phyloP scores from a whole-genome alignment of 2,113 vertebrate genomes.

The Spea multiplicata region DNA sequence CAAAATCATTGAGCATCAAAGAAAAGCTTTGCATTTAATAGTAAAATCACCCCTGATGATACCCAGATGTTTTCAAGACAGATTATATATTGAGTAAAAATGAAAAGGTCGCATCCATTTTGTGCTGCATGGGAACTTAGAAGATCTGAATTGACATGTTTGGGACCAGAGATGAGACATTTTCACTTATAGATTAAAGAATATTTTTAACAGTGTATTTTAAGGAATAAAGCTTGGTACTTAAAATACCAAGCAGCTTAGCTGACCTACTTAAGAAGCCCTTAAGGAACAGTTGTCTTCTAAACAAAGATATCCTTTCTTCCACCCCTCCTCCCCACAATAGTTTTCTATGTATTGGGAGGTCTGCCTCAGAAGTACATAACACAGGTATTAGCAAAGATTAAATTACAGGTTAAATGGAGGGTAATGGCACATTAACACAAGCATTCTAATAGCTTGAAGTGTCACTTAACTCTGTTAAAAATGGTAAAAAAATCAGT shows the following conservation, averaged over 20 bases:
- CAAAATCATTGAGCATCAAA: neutral
- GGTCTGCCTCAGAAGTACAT: conserved; percentile 37
- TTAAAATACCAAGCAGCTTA: conserved; percentile 59
- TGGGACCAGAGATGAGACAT: conserved; percentile 20
- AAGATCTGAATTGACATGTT: neutral
- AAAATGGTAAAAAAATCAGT: conserved; percentile 32
- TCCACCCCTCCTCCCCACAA: neutral
- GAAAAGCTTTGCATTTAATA: neutral
- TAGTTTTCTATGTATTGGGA: conserved; percentile 28
- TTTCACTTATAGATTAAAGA: conserved; percentile 30
- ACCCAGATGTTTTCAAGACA: neutral
- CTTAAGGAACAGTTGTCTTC: conserved; percentile 40
- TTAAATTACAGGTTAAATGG: conserved; percentile 48
- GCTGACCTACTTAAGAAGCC: conserved; percentile 57
- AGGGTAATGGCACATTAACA: conserved; percentile 48
- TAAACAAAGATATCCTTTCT: neutral
- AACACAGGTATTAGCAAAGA: conserved; percentile 44
- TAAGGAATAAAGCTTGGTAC: conserved; percentile 54
- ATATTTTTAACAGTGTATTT: conserved; percentile 34
- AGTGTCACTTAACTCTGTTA: conserved; percentile 44
- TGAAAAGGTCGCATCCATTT: neutral
- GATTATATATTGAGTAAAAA: neutral
- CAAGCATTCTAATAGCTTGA: conserved; percentile 38
- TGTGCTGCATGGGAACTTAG: neutral
- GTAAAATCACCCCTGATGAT: neutral